Percentiles rank a stretch among this genome's conserved stretches.
These are phyloP conservation scores for Nipponia nippon DNA, from an alignment of 2,113 vertebrate species.

Conservation along the genomic window DNA sequence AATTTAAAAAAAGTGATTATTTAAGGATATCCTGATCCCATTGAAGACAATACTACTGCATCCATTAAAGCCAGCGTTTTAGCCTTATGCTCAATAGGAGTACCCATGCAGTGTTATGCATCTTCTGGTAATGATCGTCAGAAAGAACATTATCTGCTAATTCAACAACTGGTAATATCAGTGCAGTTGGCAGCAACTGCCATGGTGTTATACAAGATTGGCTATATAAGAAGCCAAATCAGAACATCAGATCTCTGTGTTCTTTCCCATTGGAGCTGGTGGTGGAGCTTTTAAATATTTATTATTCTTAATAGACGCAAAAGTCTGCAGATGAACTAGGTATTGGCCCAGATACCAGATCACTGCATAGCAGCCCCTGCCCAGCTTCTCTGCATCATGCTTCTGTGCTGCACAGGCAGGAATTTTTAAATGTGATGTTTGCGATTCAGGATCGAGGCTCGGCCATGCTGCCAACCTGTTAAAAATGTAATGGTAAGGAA, in stretches of 20 bases:
- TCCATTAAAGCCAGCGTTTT: neutral
- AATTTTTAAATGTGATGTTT: neutral
- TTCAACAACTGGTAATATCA: neutral
- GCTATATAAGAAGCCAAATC: neutral
- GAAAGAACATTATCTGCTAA: neutral
- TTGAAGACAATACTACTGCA: neutral
- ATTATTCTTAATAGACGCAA: neutral
- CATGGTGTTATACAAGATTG: neutral
- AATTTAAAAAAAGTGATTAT: neutral
- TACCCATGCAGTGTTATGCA: neutral
- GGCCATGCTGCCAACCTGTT: neutral
- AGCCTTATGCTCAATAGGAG: neutral
- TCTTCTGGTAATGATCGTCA: neutral
- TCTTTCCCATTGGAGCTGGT: neutral
- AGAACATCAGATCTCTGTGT: neutral
- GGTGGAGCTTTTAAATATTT: conserved; percentile 45
- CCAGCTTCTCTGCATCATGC: neutral
- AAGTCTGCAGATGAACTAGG: neutral
- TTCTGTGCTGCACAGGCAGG: neutral
- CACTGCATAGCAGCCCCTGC: neutral
- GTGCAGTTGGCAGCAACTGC: neutral
- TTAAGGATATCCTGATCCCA: neutral
- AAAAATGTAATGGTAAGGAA: neutral
- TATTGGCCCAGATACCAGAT: neutral
- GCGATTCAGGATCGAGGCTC: neutral